Conservation (phyloP, 1,140 invertebrate genomes). For the Pachyrhynchus sulphureomaculatus region DNA sequence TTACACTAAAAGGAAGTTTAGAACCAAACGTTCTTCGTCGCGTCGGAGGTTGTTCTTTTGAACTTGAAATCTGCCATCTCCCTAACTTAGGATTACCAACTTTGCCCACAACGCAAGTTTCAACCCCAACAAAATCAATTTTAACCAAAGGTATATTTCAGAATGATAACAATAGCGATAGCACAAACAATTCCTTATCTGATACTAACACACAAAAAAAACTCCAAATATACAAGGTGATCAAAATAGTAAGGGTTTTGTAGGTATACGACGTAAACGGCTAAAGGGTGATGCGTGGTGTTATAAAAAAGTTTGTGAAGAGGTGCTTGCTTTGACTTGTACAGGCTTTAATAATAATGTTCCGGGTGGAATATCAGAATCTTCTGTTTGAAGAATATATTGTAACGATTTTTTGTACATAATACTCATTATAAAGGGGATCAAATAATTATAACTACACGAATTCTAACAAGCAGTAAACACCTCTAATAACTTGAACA, state of each 20-base stretch:
- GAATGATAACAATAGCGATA: not conserved
- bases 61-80: slow-evolving; percentile 77
- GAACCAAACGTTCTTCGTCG: slow-evolving; percentile 44
- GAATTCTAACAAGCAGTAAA: no score
- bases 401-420: no score
- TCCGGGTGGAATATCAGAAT: slow-evolving; percentile 2
- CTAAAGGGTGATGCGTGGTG: slow-evolving; percentile 83
- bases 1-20: slow-evolving; percentile 64
- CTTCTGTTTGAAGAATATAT: slow-evolving; percentile 15
- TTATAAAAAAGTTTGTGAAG: slow-evolving; percentile 84
- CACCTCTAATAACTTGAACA: no score
- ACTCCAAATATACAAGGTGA: not conserved
- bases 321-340: slow-evolving; percentile 67
- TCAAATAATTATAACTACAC: no score
- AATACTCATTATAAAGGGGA: no score
- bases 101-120: slow-evolving; percentile 1
- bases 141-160: slow-evolving; percentile 33
- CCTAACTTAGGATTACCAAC: slow-evolving; percentile 49
- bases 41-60: slow-evolving; percentile 66
- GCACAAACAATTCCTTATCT: not conserved
- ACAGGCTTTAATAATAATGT: slow-evolving; percentile 45
- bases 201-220: no score
- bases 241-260: slow-evolving; percentile 45
- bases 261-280: slow-evolving; percentile 75
- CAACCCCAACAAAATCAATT: slow-evolving; percentile 38